phyloP scores from a whole-genome alignment of 2,888 invertebrate genomes.

The Coenonympha glycerion region DNA sequence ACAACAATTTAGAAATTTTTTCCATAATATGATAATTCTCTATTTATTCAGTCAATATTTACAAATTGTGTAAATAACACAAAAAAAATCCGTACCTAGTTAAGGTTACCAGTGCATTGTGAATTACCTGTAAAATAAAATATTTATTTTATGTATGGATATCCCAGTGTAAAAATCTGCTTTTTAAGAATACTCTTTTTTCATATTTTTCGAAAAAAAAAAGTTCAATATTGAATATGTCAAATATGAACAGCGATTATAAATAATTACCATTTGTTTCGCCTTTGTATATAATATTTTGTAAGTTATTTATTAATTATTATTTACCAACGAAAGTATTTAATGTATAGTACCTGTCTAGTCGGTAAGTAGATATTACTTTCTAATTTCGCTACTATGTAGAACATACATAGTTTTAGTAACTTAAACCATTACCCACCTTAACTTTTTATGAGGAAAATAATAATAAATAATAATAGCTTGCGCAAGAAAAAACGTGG shows the following conservation, averaged over 20 bases:
- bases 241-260: neutral
- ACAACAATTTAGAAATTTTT: no score
- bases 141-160: no score
- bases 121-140: no score
- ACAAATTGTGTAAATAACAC: no score
- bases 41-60: no score
- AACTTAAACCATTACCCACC: slow-evolving; percentile 44
- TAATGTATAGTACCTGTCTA: slow-evolving; percentile 72
- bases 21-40: no score
- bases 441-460: slow-evolving; percentile 13
- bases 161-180: neutral
- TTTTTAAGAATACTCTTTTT: no score
- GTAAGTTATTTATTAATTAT: slow-evolving; percentile 30
- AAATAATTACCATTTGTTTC: neutral
- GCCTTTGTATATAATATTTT: neutral
- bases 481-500: neutral
- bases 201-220: no score
- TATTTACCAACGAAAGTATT: slow-evolving; percentile 58
- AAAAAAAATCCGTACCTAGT: no score
- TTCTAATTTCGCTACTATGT: slow-evolving; percentile 36
- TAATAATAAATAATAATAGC: neutral
- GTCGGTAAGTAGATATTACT: slow-evolving; percentile 50
- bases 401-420: neutral
- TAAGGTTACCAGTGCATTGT: no score
- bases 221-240: no score